These are phyloP conservation scores for Mus minutoides DNA, from an alignment of 2,797 vertebrate species.

Conservation along the genomic window DNA sequence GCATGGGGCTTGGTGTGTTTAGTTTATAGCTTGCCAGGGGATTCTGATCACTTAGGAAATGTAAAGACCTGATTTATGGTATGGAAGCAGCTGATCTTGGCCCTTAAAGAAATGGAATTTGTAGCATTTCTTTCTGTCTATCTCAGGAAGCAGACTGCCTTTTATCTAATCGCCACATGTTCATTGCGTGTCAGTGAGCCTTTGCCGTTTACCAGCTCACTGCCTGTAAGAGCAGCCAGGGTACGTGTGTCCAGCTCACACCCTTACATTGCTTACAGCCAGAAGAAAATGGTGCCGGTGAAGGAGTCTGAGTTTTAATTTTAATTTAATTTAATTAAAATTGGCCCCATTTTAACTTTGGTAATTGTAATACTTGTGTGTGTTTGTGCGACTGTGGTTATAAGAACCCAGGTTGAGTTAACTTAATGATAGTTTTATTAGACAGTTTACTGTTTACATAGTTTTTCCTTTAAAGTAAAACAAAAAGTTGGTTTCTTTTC, in stretches of 20 bases:
- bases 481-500: constrained; percentile 31
- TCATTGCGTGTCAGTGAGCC: constrained; percentile 89
- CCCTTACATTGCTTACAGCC: constrained; percentile 71
- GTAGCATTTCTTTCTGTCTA: constrained; percentile 88
- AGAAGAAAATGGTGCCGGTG: neutral
- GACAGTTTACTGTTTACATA: neutral
- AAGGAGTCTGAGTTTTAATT: constrained; percentile 1
- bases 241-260: neutral
- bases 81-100: constrained; percentile 83
- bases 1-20: constrained; percentile 65
- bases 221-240: constrained; percentile 73
- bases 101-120: constrained; percentile 89
- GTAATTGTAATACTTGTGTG: neutral
- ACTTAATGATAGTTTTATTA: neutral
- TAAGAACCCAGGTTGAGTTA: neutral
- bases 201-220: constrained; percentile 88
- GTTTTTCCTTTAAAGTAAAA: constrained; percentile 53
- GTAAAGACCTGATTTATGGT: constrained; percentile 85
- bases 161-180: constrained; percentile 90
- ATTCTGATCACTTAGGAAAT: constrained; percentile 84
- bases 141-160: constrained; percentile 87
- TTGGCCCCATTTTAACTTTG: neutral
- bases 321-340: neutral
- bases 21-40: constrained; percentile 76
- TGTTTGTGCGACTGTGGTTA: neutral